Evolutionary conservation across 2,797 vertebrate species (phyloP).

Genomic region (Anas bernieri): DNA sequence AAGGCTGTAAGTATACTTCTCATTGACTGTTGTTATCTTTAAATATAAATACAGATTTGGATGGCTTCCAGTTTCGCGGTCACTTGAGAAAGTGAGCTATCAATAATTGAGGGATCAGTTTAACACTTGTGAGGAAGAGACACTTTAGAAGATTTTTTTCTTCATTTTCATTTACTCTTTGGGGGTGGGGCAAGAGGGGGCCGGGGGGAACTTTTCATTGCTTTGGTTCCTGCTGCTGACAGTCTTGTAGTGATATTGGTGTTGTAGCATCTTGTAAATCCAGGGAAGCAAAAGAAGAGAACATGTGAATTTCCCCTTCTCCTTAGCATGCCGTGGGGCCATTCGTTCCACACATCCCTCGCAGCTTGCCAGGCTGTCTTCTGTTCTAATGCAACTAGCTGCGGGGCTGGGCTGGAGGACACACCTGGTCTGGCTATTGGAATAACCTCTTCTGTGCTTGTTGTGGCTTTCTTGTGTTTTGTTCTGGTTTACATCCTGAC

Average conservation of each 20-base stretch:
- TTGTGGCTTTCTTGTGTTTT: background rate
- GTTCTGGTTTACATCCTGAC: background rate
- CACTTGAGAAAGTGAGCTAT: background rate
- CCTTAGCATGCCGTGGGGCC: background rate
- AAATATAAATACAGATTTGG: constrained; percentile 7
- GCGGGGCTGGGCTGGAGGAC: background rate
- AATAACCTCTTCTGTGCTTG: background rate
- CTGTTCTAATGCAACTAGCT: background rate
- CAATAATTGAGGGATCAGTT: constrained; percentile 14
- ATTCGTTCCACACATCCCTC: background rate
- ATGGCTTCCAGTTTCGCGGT: background rate
- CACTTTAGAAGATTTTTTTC: background rate
- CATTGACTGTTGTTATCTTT: background rate
- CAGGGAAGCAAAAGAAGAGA: background rate
- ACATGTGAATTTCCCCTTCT: background rate
- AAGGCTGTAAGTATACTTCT: background rate
- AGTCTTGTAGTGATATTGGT: background rate
- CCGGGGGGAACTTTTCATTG: background rate
- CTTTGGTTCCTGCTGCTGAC: background rate
- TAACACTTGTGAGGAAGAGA: background rate
- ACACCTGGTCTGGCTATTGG: background rate
- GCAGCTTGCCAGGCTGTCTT: fast-evolving
- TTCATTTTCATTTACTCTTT: background rate
- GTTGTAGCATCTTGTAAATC: background rate
- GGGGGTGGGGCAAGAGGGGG: background rate